Evolutionary conservation across 1,140 invertebrate species (phyloP).

Genomic region (Ceratina japonica): DNA sequence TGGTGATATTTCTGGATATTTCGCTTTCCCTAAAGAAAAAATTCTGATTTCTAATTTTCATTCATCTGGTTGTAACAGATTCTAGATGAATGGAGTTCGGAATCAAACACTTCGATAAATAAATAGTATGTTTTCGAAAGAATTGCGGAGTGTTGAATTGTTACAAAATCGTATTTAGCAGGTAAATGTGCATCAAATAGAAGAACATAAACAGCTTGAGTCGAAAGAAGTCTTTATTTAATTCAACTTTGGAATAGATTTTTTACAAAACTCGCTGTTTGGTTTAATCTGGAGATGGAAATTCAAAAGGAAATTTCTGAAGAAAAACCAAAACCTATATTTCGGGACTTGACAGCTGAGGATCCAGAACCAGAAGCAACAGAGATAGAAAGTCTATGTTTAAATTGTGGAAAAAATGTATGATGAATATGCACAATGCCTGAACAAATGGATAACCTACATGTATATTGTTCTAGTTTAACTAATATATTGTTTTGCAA

Average conservation of each 20-base stretch:
- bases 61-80: too few relatives aligned
- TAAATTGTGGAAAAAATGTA: constrained; percentile 94
- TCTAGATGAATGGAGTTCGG: too few relatives aligned
- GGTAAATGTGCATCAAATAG: background rate
- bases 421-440: constrained; percentile 35
- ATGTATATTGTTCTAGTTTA: background rate
- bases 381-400: constrained; percentile 95
- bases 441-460: too few relatives aligned
- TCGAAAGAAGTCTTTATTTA: background rate
- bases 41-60: too few relatives aligned
- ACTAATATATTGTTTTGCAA: constrained; percentile 32
- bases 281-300: constrained; percentile 31
- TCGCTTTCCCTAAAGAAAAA: background rate
- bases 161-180: constrained; percentile 4
- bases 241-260: background rate
- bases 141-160: background rate
- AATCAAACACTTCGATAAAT: too few relatives aligned
- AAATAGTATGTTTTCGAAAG: constrained; percentile 5
- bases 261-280: background rate
- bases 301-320: constrained; percentile 35
- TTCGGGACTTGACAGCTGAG: constrained; percentile 84
- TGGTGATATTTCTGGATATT: too few relatives aligned
- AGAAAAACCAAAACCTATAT: constrained; percentile 81
- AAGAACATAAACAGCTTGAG: background rate
- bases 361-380: constrained; percentile 88